A percentile compares a stretch with the other conserved stretches of the same genome.
Evolutionary conservation across 2,797 vertebrate species (phyloP).

Genomic region (Rhinella marina): DNA sequence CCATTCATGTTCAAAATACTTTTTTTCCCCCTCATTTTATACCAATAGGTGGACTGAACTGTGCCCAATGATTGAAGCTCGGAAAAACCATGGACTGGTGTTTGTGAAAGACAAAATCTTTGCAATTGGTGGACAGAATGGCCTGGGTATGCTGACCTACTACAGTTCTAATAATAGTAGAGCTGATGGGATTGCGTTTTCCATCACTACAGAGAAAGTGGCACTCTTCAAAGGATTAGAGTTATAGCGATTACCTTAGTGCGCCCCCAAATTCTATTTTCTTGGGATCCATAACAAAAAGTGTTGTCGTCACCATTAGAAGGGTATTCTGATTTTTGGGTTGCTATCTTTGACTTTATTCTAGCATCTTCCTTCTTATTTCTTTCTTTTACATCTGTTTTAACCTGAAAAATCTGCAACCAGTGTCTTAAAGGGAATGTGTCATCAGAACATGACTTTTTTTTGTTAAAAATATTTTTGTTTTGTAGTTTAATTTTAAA

Average conservation of each 20-base stretch:
- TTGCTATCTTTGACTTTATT: not conserved
- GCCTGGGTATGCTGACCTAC: constrained; percentile 77
- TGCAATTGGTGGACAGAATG: constrained; percentile 93
- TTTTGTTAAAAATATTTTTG: too few relatives aligned
- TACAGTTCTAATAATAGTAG: not conserved
- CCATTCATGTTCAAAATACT: not conserved
- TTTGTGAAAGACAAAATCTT: constrained; percentile 96
- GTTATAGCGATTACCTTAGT: too few relatives aligned
- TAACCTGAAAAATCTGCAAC: too few relatives aligned
- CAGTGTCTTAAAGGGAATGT: too few relatives aligned
- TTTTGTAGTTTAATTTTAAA: too few relatives aligned
- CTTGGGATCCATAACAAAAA: too few relatives aligned
- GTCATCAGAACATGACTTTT: too few relatives aligned
- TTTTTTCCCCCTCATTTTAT: not conserved
- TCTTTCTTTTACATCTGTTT: too few relatives aligned
- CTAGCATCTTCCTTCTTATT: too few relatives aligned
- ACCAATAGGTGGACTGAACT: constrained; percentile 89
- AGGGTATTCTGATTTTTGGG: not conserved
- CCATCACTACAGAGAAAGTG: not conserved
- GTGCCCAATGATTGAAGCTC: constrained; percentile 92
- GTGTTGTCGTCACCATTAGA: too few relatives aligned
- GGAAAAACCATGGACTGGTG: constrained; percentile 95
- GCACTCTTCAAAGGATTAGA: not conserved
- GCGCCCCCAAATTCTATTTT: too few relatives aligned
- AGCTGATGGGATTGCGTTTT: not conserved